Percentiles rank a stretch among this genome's conserved stretches.
Evolutionary conservation across 2,888 invertebrate species (phyloP).

Genomic region (Eilema griseolum): DNA sequence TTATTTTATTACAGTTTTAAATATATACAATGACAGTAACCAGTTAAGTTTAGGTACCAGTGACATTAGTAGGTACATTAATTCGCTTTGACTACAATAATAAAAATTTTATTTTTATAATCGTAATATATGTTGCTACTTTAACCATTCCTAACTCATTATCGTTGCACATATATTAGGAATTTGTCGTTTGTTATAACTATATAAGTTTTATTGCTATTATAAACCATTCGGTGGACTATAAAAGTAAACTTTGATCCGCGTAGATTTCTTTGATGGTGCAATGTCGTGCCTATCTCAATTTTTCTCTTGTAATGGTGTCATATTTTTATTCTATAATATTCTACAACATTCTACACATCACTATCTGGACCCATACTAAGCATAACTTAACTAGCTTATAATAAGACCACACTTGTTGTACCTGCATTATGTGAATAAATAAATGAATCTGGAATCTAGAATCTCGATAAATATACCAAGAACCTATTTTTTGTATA

Average conservation of each 20-base stretch:
- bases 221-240: constrained; percentile 34
- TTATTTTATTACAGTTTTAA: constrained; percentile 9
- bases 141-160: constrained; percentile 9
- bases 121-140: constrained; percentile 34
- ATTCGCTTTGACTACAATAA: constrained; percentile 7
- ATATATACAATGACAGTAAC: neutral
- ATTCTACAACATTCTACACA: too few species aligned
- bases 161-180: constrained; percentile 24
- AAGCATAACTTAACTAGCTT: too few species aligned
- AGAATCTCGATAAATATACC: too few species aligned
- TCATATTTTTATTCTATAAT: too few species aligned
- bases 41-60: constrained; percentile 3
- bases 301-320: neutral
- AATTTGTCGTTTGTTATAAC: constrained; percentile 28
- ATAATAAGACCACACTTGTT: too few species aligned
- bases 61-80: constrained; percentile 3
- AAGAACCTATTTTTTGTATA: too few species aligned
- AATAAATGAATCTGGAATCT: too few species aligned
- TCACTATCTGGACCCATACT: too few species aligned
- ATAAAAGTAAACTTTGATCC: constrained; percentile 17
- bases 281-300: neutral
- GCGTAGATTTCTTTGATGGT: neutral
- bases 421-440: too few species aligned
- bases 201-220: constrained; percentile 36
- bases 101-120: constrained; percentile 18